Evolutionary conservation across 23 tunicate genomes (phyloP).

Genomic region (Ciona savignyi): DNA sequence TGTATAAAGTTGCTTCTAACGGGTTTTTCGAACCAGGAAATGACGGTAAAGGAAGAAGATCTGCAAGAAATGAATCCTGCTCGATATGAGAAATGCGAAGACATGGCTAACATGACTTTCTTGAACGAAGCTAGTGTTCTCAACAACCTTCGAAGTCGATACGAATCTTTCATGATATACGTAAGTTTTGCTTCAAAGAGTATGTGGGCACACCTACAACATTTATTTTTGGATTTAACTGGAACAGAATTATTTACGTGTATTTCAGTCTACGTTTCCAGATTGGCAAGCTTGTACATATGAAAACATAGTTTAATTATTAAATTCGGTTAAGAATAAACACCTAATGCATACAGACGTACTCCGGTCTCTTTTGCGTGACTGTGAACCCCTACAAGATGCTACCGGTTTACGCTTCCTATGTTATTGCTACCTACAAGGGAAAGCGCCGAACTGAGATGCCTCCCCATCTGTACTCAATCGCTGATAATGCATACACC

Average conservation of each 20-base stretch:
- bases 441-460: constrained; percentile 1
- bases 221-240: no score
- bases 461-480: background rate
- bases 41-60: background rate
- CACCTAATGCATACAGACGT: no score
- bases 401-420: background rate
- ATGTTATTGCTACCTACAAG: background rate
- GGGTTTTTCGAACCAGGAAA: no score
- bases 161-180: constrained; percentile 85
- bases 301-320: no score
- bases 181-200: no score
- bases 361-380: background rate
- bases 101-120: constrained; percentile 94
- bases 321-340: no score
- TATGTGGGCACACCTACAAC: no score
- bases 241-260: no score
- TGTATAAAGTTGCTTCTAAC: no score
- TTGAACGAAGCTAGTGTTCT: constrained; percentile 83
- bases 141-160: constrained; percentile 64
- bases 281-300: no score
- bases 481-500: background rate
- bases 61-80: constrained; percentile 26
- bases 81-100: constrained; percentile 83
- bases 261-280: no score
- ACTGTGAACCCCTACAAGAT: background rate